Evolutionary conservation across 2,113 vertebrate genomes (phyloP).

Genomic region (Centropus bengalensis): DNA sequence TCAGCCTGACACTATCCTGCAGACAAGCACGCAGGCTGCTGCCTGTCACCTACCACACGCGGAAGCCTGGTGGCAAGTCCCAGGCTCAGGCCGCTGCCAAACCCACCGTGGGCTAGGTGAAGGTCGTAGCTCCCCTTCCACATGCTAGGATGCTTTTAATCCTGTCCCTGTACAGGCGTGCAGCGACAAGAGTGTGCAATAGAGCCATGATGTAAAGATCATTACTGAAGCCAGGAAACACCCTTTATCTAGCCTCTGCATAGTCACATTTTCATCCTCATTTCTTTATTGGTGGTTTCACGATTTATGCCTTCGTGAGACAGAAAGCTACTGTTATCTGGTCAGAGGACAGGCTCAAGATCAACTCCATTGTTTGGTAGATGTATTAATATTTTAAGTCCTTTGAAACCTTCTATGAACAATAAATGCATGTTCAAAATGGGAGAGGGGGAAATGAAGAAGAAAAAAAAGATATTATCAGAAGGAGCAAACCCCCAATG

Average conservation of each 20-base stretch:
- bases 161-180: neutral
- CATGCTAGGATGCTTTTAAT: neutral
- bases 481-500: neutral
- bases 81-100: neutral
- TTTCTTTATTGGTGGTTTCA: neutral
- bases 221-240: neutral
- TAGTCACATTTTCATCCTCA: neutral
- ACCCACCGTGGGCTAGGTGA: neutral
- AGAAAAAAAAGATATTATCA: neutral
- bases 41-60: neutral
- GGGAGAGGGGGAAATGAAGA: neutral
- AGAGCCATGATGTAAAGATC: neutral
- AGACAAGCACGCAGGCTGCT: neutral
- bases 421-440: neutral
- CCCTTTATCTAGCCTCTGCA: neutral
- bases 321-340: neutral
- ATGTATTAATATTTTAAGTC: neutral
- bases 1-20: neutral
- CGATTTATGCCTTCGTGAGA: neutral
- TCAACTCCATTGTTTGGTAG: neutral
- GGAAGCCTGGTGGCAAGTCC: neutral
- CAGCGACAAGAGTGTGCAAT: neutral
- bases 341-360: neutral
- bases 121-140: neutral
- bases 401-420: neutral